Conservation (phyloP, 2,888 invertebrate species). For the Oasisia sp. region DNA sequence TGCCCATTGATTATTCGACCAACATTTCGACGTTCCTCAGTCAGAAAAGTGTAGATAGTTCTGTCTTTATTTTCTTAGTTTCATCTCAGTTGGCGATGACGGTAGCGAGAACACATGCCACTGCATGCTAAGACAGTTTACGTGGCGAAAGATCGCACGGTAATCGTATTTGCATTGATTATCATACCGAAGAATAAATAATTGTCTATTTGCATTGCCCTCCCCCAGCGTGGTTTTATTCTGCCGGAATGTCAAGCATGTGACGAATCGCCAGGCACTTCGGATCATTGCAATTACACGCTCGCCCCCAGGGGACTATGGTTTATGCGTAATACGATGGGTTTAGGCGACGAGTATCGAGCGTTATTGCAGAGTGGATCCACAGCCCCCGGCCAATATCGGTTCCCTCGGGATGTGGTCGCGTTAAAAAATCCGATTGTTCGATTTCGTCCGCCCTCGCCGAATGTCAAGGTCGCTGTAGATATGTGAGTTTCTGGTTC, state of each 20-base stretch:
- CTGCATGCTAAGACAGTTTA: not conserved
- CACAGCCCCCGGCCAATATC: not conserved
- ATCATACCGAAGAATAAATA: not conserved
- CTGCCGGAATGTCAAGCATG: not conserved
- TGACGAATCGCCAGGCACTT: not conserved
- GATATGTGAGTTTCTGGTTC: not conserved
- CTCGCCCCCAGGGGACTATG: not conserved
- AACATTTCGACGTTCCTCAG: too few relatives aligned
- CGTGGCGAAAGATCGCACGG: not conserved
- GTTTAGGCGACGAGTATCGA: not conserved
- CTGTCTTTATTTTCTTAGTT: too few relatives aligned
- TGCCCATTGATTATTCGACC: too few relatives aligned
- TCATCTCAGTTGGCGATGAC: not conserved
- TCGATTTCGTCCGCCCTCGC: not conserved
- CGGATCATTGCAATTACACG: not conserved
- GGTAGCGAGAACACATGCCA: not conserved
- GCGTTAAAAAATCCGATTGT: not conserved
- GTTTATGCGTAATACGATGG: not conserved
- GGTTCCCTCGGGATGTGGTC: not conserved
- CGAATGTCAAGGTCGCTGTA: not conserved
- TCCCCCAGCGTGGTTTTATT: not conserved
- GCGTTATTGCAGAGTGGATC: not conserved
- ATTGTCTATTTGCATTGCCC: not conserved
- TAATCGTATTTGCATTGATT: not conserved
- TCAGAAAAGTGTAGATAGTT: too few relatives aligned